A percentile compares a stretch with the other conserved stretches of the same genome.
Evolutionary conservation across 2,797 vertebrate genomes (phyloP).

Genomic region (Serranus cabrilla): DNA sequence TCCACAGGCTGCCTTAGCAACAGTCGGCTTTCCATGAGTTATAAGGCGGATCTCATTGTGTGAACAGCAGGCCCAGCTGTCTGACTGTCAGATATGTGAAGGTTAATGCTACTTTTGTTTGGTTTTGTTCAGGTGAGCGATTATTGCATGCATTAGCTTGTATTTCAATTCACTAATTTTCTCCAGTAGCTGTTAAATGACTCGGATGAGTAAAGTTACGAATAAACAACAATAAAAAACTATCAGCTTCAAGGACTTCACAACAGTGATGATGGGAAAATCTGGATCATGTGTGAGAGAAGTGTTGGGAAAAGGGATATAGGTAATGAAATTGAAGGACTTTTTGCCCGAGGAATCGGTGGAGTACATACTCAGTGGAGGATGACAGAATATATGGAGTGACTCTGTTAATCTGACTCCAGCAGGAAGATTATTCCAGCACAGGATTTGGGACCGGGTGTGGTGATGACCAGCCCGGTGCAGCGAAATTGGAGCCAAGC

Average conservation of each 20-base stretch:
- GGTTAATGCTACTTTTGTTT: slow-evolving; percentile 44
- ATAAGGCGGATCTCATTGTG: slow-evolving; percentile 31
- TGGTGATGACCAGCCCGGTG: slow-evolving; percentile 36
- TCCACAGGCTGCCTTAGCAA: slow-evolving; percentile 23
- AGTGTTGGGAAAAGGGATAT: not conserved
- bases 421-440: slow-evolving; percentile 35
- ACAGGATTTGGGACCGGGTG: slow-evolving; percentile 24
- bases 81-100: slow-evolving; percentile 38
- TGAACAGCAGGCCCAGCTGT: slow-evolving; percentile 55
- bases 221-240: slow-evolving; percentile 5
- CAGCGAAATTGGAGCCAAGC: slow-evolving; percentile 40
- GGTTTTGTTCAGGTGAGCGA: slow-evolving; percentile 21
- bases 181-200: not conserved
- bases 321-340: not conserved
- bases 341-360: slow-evolving; percentile 19
- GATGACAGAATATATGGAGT: slow-evolving; percentile 26
- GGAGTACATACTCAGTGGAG: slow-evolving; percentile 1
- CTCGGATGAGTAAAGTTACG: not conserved
- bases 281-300: not conserved
- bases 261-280: not conserved
- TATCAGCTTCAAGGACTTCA: slow-evolving; percentile 4
- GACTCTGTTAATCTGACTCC: slow-evolving; percentile 40
- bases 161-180: slow-evolving; percentile 5
- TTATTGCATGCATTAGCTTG: not conserved
- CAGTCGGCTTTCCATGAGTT: slow-evolving; percentile 31